Evolutionary conservation across 2,113 vertebrate genomes (phyloP).

Genomic region (Rhagologus leucostigma): DNA sequence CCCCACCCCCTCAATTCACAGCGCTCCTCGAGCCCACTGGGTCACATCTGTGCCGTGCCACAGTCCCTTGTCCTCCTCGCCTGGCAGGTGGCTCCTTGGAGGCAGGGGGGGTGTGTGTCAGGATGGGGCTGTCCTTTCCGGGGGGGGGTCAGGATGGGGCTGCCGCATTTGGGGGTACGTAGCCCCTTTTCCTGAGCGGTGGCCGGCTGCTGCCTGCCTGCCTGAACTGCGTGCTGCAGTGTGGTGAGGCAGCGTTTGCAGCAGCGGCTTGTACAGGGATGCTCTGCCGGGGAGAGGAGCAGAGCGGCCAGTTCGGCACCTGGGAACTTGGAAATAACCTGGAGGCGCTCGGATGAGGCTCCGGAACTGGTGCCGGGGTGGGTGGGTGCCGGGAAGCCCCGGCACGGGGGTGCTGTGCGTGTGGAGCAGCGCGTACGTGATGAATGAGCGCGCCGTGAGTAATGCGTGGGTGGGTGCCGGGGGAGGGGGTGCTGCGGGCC

Average conservation of each 20-base stretch:
- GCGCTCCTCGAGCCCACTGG: neutral
- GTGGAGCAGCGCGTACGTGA: neutral
- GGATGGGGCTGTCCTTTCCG: neutral
- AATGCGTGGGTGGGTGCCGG: slow-evolving; percentile 14
- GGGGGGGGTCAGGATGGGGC: neutral
- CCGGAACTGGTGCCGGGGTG: neutral
- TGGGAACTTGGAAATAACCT: neutral
- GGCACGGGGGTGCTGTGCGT: neutral
- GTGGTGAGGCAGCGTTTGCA: neutral
- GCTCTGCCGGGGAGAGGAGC: neutral
- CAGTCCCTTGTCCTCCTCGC: neutral
- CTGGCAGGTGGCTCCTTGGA: neutral
- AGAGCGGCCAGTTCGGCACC: neutral
- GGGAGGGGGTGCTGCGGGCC: neutral
- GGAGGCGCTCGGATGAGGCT: neutral
- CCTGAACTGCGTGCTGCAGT: neutral
- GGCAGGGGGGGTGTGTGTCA: neutral
- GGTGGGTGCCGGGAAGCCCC: neutral
- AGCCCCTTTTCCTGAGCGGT: neutral
- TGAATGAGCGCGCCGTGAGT: slow-evolving; percentile 34
- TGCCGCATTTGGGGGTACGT: neutral
- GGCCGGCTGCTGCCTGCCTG: neutral
- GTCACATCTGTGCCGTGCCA: neutral
- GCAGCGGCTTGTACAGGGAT: neutral
- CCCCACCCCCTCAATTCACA: neutral